phyloP scores from a whole-genome alignment of 2,113 vertebrate genomes.

The Canis aureus region DNA sequence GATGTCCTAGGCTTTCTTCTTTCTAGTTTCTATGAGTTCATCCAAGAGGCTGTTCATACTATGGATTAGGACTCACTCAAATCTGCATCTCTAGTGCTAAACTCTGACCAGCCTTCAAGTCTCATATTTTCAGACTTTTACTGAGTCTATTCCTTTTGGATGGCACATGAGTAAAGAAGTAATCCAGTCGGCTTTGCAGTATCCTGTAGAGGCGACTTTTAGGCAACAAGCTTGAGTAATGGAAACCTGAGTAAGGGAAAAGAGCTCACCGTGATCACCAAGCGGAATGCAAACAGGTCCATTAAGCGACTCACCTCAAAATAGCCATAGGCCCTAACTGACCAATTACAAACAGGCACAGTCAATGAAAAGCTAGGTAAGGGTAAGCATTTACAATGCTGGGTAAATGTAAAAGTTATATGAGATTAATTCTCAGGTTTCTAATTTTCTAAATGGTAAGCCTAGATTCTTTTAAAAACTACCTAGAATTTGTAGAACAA shows the following conservation, averaged over 20 bases:
- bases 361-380: not conserved
- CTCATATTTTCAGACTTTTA: not conserved
- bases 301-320: not conserved
- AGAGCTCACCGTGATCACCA: not conserved
- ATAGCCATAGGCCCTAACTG: not conserved
- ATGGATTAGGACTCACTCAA: not conserved
- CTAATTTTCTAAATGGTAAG: not conserved
- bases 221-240: not conserved
- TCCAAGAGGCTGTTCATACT: not conserved
- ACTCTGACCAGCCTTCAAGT: not conserved
- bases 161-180: not conserved
- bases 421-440: not conserved
- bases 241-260: not conserved
- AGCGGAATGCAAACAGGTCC: not conserved
- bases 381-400: not conserved
- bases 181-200: not conserved
- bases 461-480: not conserved
- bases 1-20: slow-evolving; percentile 1
- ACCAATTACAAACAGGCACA: not conserved
- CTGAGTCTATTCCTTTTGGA: not conserved
- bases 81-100: not conserved
- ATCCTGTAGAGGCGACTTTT: not conserved
- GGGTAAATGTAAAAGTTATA: not conserved
- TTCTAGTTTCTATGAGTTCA: not conserved
- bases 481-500: not conserved